These are phyloP conservation scores for Bubo blakistoni DNA, from an alignment of 2,113 vertebrate species.

Conservation along the genomic window DNA sequence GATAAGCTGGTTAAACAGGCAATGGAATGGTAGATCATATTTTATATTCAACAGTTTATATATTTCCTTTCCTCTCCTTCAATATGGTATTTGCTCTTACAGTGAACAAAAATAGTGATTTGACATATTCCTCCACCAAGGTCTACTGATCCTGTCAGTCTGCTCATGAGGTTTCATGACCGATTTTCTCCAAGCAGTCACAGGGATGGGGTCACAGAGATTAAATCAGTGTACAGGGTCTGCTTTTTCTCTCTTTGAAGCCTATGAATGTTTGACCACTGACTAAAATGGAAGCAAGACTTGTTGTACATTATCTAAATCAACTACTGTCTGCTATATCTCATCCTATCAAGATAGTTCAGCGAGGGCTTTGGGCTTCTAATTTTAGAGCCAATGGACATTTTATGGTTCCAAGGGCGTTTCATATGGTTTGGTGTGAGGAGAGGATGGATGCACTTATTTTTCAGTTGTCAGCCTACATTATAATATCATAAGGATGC, in stretches of 20 bases:
- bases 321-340: background rate
- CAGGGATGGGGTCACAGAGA: background rate
- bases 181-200: background rate
- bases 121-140: background rate
- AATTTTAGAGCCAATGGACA: background rate
- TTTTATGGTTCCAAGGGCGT: background rate
- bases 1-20: background rate
- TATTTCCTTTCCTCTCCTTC: background rate
- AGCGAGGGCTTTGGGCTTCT: background rate
- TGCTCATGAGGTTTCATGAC: background rate
- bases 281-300: background rate
- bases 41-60: background rate
- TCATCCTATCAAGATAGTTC: background rate
- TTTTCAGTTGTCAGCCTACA: background rate
- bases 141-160: background rate
- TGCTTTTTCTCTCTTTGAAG: background rate
- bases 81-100: background rate
- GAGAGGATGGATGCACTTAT: background rate
- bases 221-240: background rate
- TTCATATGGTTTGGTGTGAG: background rate
- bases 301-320: background rate
- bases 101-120: background rate
- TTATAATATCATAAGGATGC: background rate
- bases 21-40: background rate
- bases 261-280: background rate